Base-by-base conservation (phyloP, 2,113 vertebrate species). In the Bothrops jararaca region DNA sequence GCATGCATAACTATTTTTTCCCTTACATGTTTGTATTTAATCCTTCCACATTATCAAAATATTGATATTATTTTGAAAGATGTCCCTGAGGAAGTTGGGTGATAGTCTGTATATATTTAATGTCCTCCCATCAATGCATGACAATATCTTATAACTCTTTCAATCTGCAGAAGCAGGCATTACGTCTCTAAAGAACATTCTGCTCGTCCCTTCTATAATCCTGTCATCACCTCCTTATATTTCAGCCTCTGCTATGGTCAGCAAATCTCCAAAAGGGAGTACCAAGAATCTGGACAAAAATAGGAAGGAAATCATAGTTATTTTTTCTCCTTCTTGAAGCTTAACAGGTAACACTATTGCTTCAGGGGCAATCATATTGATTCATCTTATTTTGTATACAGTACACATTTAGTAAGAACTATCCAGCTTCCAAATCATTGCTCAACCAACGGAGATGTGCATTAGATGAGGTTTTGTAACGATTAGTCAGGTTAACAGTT, bases 401-500 rank as follows among this genome's bases (percentile, higher is more conserved):
- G 8, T 29, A 42, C 48, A 39, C 15, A 60, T 48, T 93, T 94
- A 7, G 39, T 60, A 26, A 94, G 91, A 86, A 86, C 34, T 1
- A 12, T 54, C 18, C 85, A 22, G 69, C 64, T 90, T 90, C 9
- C 5, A 93, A 90, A 11, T 15, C 89, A 91, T 26, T 5, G 45
- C 57, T 15, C 87, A 87, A 58, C 93, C 52, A 92, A 52, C 10
- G n/a, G 69, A 53, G 85, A 86, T 60, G 93, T 93, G 50, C 94
- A 94, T 92, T 50, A 29, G 89, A 39, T 85, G 94, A 89, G 48
- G 94, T 94, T 97, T 95, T 93, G 85, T 3, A 94, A 90, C 60
- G 57, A 95, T 96, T 95, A 95, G 91, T 64, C 88, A 91, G 57
- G 92, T 94, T 93, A 95, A 39, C 89, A 91, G 80, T 91, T 94